phyloP scores from a whole-genome alignment of 2,113 vertebrate genomes.

The Sminthopsis crassicaudata region DNA sequence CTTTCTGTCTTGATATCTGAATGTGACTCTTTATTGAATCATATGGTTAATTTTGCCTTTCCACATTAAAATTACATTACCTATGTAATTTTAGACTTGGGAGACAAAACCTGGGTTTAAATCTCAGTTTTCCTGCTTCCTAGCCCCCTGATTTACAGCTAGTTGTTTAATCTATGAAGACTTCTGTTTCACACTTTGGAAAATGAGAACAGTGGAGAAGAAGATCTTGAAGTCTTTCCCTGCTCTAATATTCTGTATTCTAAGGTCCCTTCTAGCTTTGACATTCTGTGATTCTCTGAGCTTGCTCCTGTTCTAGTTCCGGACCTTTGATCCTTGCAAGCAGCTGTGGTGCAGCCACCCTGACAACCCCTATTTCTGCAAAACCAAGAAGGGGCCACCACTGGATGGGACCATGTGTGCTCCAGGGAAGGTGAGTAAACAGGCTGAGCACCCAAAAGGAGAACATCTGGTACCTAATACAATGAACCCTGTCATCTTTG shows the following conservation, averaged over 20 bases:
- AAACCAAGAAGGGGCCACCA: slow-evolving; percentile 98
- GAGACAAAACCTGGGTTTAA: not conserved
- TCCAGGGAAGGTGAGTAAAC: slow-evolving; percentile 91
- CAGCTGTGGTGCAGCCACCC: slow-evolving; percentile 99
- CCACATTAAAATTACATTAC: not conserved
- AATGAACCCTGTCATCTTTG: not conserved
- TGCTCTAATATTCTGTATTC: not conserved
- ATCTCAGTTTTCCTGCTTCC: not conserved
- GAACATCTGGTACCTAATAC: not conserved
- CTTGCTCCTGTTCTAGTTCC: slow-evolving; percentile 89
- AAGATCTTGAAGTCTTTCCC: not conserved
- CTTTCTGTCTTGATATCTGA: not conserved
- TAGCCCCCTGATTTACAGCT: not conserved
- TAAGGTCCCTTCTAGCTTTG: not conserved
- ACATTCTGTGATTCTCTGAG: not conserved
- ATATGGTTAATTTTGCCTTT: not conserved
- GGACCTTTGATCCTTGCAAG: slow-evolving; percentile 97
- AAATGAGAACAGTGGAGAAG: not conserved
- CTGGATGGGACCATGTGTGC: slow-evolving; percentile 97
- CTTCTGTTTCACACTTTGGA: not conserved
- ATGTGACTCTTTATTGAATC: not conserved
- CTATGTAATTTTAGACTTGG: not conserved
- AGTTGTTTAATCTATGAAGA: not conserved
- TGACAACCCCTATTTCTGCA: slow-evolving; percentile 99
- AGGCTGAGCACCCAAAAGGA: rapidly evolving